phyloP scores from a whole-genome alignment of 2,888 invertebrate genomes.

The Argynnis bischoffii region DNA sequence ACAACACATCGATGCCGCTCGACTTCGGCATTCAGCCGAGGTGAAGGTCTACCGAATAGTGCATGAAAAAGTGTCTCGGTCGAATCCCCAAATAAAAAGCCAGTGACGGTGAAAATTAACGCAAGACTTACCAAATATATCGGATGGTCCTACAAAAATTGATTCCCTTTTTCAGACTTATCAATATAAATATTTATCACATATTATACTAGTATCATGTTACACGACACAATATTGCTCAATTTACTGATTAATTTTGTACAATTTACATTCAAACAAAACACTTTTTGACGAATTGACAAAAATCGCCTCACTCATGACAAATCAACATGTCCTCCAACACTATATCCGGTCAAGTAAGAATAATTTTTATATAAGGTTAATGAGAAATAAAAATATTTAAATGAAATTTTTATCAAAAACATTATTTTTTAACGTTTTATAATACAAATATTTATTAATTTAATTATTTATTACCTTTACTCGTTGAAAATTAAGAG shows the following conservation, averaged over 20 bases:
- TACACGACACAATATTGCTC: conserved; percentile 65
- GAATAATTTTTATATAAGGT: conserved; percentile 7
- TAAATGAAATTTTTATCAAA: conserved; percentile 5
- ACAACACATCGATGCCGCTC: not conserved
- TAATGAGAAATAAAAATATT: not conserved
- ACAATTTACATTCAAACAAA: conserved; percentile 70
- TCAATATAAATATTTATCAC: conserved; percentile 65
- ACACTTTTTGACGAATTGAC: conserved; percentile 78
- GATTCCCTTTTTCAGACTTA: conserved; percentile 61
- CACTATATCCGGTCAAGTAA: conserved; percentile 66
- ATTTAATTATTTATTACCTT: no score
- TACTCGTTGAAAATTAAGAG: no score
- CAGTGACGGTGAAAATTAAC: conserved; percentile 61
- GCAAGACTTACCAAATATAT: conserved; percentile 75
- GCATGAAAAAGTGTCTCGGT: conserved; percentile 47
- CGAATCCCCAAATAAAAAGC: conserved; percentile 59
- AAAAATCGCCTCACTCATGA: conserved; percentile 71
- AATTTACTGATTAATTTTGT: conserved; percentile 72
- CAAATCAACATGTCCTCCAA: conserved; percentile 79
- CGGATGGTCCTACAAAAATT: conserved; percentile 56
- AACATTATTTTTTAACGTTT: no score
- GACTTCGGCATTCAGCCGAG: conserved; percentile 32
- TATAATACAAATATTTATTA: no score
- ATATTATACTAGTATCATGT: conserved; percentile 69
- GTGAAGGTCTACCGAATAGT: conserved; percentile 44